Evolutionary conservation across 2,113 vertebrate species (phyloP).

Genomic region (Mobula birostris): DNA sequence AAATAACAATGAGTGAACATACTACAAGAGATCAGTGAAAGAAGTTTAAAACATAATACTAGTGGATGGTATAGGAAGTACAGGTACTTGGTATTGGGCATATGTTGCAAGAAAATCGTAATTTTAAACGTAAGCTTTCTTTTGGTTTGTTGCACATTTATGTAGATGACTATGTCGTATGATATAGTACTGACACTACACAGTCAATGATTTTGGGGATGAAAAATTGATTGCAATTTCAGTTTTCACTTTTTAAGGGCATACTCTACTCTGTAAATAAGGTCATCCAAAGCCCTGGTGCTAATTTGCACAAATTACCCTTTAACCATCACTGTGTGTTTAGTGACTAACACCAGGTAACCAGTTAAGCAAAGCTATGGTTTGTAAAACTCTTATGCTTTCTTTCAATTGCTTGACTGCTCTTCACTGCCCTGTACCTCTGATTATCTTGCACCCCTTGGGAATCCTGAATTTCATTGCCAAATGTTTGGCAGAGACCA

Average conservation of each 20-base stretch:
- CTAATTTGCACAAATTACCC: neutral
- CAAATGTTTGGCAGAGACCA: no score
- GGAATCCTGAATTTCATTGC: no score
- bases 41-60: neutral
- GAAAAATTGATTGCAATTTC: neutral
- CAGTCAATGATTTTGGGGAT: neutral
- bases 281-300: neutral
- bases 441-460: no score
- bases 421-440: neutral
- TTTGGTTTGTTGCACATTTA: neutral
- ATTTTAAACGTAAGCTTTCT: neutral
- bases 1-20: no score
- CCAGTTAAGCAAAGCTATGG: no score
- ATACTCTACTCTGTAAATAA: neutral
- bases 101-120: neutral
- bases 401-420: neutral
- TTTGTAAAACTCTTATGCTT: neutral
- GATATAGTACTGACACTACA: neutral
- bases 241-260: no score
- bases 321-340: no score
- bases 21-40: no score
- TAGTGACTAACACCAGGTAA: no score
- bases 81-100: neutral
- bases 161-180: neutral
- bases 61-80: neutral